Conservation (phyloP, 2,113 vertebrate genomes). For the Melospiza georgiana region DNA sequence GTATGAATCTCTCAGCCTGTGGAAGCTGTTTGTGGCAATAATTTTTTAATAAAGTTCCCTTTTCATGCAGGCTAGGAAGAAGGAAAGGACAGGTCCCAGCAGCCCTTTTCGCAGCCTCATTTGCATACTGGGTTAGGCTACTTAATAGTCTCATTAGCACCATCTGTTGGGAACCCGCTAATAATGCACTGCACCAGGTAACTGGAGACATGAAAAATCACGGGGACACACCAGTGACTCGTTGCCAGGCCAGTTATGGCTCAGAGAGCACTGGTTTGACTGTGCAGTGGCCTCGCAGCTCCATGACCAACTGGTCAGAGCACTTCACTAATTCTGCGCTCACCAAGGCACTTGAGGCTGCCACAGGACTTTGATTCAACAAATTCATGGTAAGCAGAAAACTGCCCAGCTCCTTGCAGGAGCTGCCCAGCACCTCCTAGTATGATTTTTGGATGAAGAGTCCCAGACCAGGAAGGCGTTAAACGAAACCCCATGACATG, state of each 20-base stretch:
- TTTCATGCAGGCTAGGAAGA: background rate
- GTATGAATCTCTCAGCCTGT: background rate
- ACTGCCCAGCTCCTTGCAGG: background rate
- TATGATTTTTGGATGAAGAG: background rate
- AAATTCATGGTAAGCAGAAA: background rate
- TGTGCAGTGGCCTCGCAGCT: background rate
- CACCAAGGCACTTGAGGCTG: fast-evolving
- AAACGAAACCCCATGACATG: background rate
- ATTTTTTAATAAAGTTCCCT: slow-evolving; percentile 12
- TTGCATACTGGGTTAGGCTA: slow-evolving; percentile 48
- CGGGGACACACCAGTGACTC: background rate
- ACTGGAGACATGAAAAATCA: background rate
- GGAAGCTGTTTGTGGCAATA: background rate
- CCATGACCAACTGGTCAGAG: background rate
- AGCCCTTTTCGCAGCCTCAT: background rate
- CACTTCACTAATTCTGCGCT: background rate
- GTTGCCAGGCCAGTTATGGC: background rate
- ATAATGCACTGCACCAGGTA: slow-evolving; percentile 33
- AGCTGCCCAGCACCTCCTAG: background rate
- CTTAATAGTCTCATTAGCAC: slow-evolving; percentile 57
- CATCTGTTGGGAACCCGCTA: slow-evolving; percentile 51
- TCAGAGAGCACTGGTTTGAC: background rate
- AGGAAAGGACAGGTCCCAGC: slow-evolving; percentile 1
- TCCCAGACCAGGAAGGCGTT: background rate
- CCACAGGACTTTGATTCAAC: background rate